Evolutionary conservation across 2,113 vertebrate genomes (phyloP), one percentile per base, ranked within the genome.

Genomic region (Corythornis madagascariensis): DNA sequence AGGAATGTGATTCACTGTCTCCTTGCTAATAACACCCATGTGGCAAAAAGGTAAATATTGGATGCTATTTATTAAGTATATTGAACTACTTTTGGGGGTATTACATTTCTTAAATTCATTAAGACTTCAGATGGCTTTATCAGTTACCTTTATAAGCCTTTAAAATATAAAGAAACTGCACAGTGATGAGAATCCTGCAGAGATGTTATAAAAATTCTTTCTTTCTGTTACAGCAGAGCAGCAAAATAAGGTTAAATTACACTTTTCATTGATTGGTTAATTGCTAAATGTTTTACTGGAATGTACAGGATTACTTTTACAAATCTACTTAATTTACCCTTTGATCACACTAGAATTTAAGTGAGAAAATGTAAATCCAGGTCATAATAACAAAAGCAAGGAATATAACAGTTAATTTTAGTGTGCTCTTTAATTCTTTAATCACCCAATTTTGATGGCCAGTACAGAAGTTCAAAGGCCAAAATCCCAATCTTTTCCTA

Each of bases 301-400:
- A 95, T 79, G 74, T 87, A 70, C 72, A 6, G 45, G 67, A 92
- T 96, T 90, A 89, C 24, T 72, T 86, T 93, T 83, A 89, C 76
- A 95, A 95, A 97, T 77, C 89, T 89, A 45, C 73, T 93, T 95
- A 94, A 76, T 88, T 72, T 90, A 63, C 66, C 59, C 89, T 93
- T 83, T 91, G 92, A 94, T 96, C 50, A 22, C 79, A 81, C 64
- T 53, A 86, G 72, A 90, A n/a, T 79, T 93, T 61, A 91, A 77
- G n/a, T 52, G 69, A 92, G 69, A 76, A 83, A 86, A 92, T 71
- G 50, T 89, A 93, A 93, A 89, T 72, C 55, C 61, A 88, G 84
- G 82, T 82, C 45, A 79, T 61, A 94, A 86, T 57, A 84, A 65
- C 52, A 81, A 95, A 95, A 94, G 53, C 33, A 50, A 72, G 85